Evolutionary conservation across 64 coral and sea anemone species (phyloP).

Genomic region (Stylophora pistillata): DNA sequence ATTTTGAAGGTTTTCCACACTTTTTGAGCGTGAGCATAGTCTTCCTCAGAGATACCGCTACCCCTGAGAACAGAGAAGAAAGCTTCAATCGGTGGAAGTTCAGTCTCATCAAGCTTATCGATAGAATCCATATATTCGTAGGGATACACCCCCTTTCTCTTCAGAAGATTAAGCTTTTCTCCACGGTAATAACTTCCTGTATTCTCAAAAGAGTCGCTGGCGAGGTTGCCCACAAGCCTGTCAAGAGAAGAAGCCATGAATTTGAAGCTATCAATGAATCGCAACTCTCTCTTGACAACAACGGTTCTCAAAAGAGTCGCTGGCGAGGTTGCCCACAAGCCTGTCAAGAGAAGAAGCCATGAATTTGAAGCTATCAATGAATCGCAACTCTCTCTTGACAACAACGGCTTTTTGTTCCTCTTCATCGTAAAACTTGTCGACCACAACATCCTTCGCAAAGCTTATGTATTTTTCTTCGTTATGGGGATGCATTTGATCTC

Average conservation of each 20-base stretch:
- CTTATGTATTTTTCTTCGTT: constrained; percentile 53
- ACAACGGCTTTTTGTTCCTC: neutral
- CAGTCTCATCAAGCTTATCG: constrained; percentile 3
- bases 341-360: constrained; percentile 18
- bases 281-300: constrained; percentile 42
- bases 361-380: no score
- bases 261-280: no score
- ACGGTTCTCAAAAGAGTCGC: no score
- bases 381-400: constrained; percentile 23
- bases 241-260: constrained; percentile 28
- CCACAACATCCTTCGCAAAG: constrained; percentile 23
- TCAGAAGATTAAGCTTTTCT: neutral
- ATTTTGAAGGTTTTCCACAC: neutral
- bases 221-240: neutral
- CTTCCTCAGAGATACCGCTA: neutral
- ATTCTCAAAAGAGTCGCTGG: neutral
- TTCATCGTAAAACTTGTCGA: constrained; percentile 10
- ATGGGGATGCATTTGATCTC: neutral
- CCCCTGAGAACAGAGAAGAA: neutral
- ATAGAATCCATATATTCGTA: constrained; percentile 10
- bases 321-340: neutral
- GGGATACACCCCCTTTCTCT: constrained; percentile 47
- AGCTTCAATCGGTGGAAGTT: no score
- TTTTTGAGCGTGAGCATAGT: constrained; percentile 23
- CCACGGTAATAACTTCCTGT: neutral